Percentiles rank a stretch among this genome's conserved stretches.
Evolutionary conservation across 1,140 invertebrate species (phyloP).

Genomic region (Trichonephila inaurata): DNA sequence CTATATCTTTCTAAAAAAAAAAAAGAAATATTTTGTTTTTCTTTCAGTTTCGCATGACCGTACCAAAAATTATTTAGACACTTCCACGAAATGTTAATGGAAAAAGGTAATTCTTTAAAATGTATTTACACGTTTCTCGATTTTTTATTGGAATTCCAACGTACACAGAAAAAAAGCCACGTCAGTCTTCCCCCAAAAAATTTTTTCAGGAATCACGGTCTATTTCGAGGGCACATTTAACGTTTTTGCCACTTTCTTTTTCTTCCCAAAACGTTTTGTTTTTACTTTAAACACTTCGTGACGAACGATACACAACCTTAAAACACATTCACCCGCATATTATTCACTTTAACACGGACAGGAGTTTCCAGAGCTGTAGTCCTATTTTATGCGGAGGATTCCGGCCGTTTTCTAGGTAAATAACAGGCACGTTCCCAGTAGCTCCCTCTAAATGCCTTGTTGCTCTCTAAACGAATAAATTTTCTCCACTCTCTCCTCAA

Average conservation of each 20-base stretch:
- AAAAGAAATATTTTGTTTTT: too few relatives aligned
- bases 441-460: constrained; percentile 56
- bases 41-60: too few relatives aligned
- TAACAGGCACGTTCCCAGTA: constrained; percentile 35
- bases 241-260: constrained; percentile 30
- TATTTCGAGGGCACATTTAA: constrained; percentile 49
- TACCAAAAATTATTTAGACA: too few relatives aligned
- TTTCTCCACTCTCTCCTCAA: constrained; percentile 37
- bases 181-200: not conserved
- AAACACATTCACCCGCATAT: constrained; percentile 64
- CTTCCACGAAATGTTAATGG: not conserved
- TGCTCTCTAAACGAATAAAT: constrained; percentile 61
- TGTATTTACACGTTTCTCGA: not conserved
- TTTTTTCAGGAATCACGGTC: constrained; percentile 37
- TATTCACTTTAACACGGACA: constrained; percentile 55
- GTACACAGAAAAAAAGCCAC: constrained; percentile 14
- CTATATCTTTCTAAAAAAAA: too few relatives aligned
- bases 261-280: constrained; percentile 30
- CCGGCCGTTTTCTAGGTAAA: constrained; percentile 48
- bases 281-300: constrained; percentile 62
- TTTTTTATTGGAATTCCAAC: not conserved
- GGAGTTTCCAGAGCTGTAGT: not conserved
- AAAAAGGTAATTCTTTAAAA: not conserved
- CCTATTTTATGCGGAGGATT: constrained; percentile 62
- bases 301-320: constrained; percentile 40